phyloP scores from a whole-genome alignment of 2,888 invertebrate species.

The Chrysomela aeneicollis region DNA sequence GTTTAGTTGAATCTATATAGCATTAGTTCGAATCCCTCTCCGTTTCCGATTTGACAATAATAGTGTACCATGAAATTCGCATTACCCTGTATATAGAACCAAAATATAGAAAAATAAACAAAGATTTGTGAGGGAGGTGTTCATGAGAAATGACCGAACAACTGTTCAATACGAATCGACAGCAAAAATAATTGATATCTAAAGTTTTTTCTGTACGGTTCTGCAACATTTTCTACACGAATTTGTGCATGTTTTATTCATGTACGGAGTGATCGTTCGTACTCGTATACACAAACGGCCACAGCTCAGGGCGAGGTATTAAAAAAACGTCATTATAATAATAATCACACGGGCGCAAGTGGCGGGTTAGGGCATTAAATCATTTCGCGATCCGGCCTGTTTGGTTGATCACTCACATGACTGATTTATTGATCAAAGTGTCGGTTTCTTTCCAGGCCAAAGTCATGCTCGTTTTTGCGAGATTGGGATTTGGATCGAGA shows the following conservation, averaged over 20 bases:
- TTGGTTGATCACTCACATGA: constrained; percentile 59
- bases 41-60: too few species aligned
- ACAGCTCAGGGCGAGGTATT: constrained; percentile 55
- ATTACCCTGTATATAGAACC: too few species aligned
- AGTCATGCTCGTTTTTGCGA: constrained; percentile 34
- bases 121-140: too few species aligned
- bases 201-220: too few species aligned
- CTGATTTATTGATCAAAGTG: constrained; percentile 61
- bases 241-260: background rate
- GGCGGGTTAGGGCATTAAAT: constrained; percentile 58
- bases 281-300: constrained; percentile 17
- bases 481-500: background rate
- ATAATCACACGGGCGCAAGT: constrained; percentile 61
- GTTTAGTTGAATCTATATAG: too few species aligned
- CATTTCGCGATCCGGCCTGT: constrained; percentile 60
- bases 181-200: too few species aligned
- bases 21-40: too few species aligned
- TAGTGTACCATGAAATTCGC: too few species aligned
- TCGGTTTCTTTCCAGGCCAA: constrained; percentile 47
- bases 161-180: too few species aligned
- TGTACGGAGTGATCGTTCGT: background rate
- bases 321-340: constrained; percentile 58
- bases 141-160: too few species aligned
- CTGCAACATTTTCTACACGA: too few species aligned
- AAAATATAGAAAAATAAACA: too few species aligned